Conservation (phyloP, 1,140 invertebrate species). For the Araneus ventricosus region DNA sequence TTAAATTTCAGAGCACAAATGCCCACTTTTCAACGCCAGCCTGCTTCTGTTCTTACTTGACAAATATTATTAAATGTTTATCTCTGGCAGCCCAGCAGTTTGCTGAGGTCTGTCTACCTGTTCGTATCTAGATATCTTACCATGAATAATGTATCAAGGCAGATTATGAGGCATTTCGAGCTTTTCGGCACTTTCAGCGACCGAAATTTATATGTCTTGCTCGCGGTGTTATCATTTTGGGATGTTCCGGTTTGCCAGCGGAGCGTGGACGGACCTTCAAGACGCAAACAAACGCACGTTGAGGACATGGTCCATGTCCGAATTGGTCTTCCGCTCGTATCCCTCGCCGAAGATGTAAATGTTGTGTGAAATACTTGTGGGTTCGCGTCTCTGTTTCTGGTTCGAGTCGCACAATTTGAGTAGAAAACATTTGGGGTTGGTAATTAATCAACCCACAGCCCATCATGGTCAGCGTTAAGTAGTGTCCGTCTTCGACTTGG, state of each 20-base stretch:
- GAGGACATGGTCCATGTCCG: background rate
- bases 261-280: background rate
- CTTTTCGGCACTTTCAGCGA: background rate
- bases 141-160: constrained; percentile 26
- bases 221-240: background rate
- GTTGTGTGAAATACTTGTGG: background rate
- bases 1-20: too few relatives aligned
- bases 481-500: too few relatives aligned
- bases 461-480: too few relatives aligned
- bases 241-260: background rate
- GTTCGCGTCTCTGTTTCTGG: background rate
- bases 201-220: background rate
- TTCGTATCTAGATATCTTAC: background rate
- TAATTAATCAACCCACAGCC: background rate
- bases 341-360: background rate
- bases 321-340: background rate
- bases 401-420: background rate
- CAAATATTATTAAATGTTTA: too few relatives aligned
- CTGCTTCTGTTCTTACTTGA: too few relatives aligned
- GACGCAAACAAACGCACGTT: background rate
- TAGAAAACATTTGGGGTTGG: background rate
- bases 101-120: background rate
- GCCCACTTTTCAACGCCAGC: too few relatives aligned
- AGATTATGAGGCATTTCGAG: background rate
- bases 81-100: too few relatives aligned